Conservation (phyloP, 2,888 invertebrate genomes). For the Scrobipalpa costella region DNA sequence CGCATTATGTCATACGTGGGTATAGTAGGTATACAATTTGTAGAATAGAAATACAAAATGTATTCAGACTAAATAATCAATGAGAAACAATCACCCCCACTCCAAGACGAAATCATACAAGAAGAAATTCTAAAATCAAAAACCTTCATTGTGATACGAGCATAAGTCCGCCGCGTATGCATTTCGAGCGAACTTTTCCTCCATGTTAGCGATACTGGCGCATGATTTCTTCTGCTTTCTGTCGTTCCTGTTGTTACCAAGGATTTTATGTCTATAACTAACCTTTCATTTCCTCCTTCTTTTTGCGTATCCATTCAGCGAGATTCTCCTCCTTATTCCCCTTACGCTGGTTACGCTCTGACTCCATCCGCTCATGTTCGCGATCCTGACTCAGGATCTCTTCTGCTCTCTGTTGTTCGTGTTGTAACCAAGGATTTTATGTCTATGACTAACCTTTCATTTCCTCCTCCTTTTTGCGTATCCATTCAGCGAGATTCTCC, state of each 20-base stretch:
- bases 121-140: no score
- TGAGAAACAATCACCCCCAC: no score
- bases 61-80: no score
- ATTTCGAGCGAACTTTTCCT: neutral
- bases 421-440: no score
- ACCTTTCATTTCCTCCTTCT: conserved; percentile 82
- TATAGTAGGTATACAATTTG: no score
- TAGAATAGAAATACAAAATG: no score
- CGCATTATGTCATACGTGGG: no score
- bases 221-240: neutral
- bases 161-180: neutral
- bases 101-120: no score
- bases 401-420: conserved; percentile 64
- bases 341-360: conserved; percentile 61
- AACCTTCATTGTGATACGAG: no score
- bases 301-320: conserved; percentile 80
- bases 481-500: conserved; percentile 79
- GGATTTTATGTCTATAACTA: no score
- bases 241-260: neutral
- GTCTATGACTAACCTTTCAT: no score
- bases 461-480: conserved; percentile 80
- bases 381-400: conserved; percentile 64
- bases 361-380: conserved; percentile 59
- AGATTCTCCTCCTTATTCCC: conserved; percentile 72
- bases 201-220: neutral